Conservation (phyloP, 2,888 invertebrate genomes). For the Alloscopus bannaensis region DNA sequence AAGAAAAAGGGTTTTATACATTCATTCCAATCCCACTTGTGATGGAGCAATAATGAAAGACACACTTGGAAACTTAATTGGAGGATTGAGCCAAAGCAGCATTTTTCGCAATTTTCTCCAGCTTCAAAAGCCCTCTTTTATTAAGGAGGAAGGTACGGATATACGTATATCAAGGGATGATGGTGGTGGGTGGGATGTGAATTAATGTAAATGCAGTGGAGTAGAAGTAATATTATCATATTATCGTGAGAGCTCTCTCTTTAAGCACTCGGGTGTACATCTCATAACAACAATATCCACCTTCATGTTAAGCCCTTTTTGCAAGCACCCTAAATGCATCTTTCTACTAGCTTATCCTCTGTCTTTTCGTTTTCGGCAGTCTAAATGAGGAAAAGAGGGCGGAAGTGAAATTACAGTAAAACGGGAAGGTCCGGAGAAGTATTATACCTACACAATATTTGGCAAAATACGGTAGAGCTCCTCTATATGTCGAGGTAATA, state of each 20-base stretch:
- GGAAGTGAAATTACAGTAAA: conserved; percentile 39
- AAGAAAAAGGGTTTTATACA: background rate
- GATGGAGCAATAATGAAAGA: background rate
- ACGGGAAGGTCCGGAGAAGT: conserved; percentile 1
- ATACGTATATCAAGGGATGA: conserved; percentile 28
- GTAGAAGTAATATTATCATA: conserved; percentile 38
- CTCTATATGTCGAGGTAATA: conserved; percentile 34
- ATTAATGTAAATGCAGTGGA: conserved; percentile 51
- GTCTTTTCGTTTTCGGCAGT: no score
- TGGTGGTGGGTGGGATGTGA: conserved; percentile 40
- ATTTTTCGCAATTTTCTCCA: conserved; percentile 23
- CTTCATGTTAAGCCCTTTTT: conserved; percentile 39
- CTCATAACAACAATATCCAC: conserved; percentile 52
- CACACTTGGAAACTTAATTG: conserved; percentile 47
- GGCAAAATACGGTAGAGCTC: conserved; percentile 49
- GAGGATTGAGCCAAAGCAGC: conserved; percentile 46
- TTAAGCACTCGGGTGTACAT: conserved; percentile 37
- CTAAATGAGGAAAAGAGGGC: conserved; percentile 31
- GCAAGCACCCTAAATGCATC: background rate
- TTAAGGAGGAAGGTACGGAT: conserved; percentile 2
- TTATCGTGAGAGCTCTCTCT: conserved; percentile 46
- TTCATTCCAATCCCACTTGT: background rate
- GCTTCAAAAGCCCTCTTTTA: conserved; percentile 18
- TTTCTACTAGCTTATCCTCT: background rate
- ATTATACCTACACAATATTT: conserved; percentile 26